A percentile compares a stretch with the other conserved stretches of the same genome.
phyloP scores from a whole-genome alignment of 2,797 vertebrate species.

The Sebastes elongatus region DNA sequence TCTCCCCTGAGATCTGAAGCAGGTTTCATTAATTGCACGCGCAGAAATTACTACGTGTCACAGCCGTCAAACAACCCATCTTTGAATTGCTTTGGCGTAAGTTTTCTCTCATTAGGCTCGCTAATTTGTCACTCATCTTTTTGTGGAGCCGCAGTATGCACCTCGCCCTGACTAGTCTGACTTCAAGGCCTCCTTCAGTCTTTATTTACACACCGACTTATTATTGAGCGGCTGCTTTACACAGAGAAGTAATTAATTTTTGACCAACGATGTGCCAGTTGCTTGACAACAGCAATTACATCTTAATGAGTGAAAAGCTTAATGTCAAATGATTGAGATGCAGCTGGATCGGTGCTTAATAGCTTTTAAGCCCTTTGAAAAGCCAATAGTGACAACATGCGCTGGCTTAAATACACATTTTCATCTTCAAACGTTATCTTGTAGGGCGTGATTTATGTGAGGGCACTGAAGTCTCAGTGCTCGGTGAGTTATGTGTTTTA shows the following conservation, averaged over 20 bases:
- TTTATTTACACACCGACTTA: conserved; percentile 75
- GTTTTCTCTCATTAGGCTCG: conserved; percentile 50
- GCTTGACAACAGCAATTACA: conserved; percentile 79
- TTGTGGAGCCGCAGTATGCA: conserved; percentile 32
- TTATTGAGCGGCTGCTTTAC: conserved; percentile 68
- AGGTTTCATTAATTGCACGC: conserved; percentile 37
- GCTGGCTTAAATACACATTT: conserved; percentile 44
- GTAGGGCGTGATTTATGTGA: conserved; percentile 36
- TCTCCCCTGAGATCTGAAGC: conserved; percentile 20
- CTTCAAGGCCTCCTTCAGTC: conserved; percentile 57
- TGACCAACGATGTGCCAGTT: conserved; percentile 73
- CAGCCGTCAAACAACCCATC: conserved; percentile 27
- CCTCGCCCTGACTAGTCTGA: conserved; percentile 36
- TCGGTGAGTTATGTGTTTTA: conserved; percentile 18
- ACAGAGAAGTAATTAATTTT: conserved; percentile 75
- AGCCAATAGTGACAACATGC: conserved; percentile 44
- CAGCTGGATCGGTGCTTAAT: conserved; percentile 68
- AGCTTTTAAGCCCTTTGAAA: conserved; percentile 60
- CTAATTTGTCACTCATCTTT: conserved; percentile 58
- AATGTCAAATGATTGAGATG: conserved; percentile 72
- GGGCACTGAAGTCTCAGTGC: conserved; percentile 3
- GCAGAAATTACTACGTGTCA: conserved; percentile 19
- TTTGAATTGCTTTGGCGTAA: conserved; percentile 22
- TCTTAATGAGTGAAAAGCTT: conserved; percentile 78
- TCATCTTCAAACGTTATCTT: conserved; percentile 39